Conservation (phyloP, 2,113 vertebrate species). For the Apaloderma vittatum region DNA sequence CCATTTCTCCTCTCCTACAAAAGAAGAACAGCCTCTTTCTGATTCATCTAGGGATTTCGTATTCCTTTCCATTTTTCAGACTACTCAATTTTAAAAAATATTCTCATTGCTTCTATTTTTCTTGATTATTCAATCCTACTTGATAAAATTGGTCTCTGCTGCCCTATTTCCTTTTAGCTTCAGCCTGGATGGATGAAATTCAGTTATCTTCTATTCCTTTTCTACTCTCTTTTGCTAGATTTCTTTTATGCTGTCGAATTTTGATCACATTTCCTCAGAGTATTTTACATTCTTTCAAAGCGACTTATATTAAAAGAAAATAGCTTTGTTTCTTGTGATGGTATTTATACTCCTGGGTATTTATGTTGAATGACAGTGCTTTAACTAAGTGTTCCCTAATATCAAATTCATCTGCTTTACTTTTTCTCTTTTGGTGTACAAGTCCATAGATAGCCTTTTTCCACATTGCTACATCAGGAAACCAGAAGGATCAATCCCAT, state of each 20-base stretch:
- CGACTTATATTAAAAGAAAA: not conserved
- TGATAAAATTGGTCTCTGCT: conserved; percentile 8
- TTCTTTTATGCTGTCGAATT: not conserved
- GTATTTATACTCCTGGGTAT: not conserved
- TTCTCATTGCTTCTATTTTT: not conserved
- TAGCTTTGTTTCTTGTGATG: not conserved
- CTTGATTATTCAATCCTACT: not conserved
- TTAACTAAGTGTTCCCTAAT: not conserved
- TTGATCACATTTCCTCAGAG: not conserved
- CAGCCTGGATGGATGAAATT: not conserved
- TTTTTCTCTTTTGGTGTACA: not conserved
- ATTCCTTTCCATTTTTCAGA: not conserved
- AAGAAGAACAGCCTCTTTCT: not conserved
- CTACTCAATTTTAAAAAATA: not conserved
- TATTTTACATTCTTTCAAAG: not conserved
- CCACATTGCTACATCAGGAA: not conserved
- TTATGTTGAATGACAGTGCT: not conserved
- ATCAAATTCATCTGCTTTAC: not conserved
- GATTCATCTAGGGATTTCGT: not conserved
- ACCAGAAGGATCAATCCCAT: not conserved
- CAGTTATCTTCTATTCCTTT: not conserved
- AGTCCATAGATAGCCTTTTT: not conserved
- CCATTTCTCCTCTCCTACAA: not conserved
- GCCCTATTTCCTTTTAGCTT: not conserved
- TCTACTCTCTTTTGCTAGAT: not conserved